Base-by-base conservation (phyloP, 2,113 vertebrate species). In the Dipodomys merriami region DNA sequence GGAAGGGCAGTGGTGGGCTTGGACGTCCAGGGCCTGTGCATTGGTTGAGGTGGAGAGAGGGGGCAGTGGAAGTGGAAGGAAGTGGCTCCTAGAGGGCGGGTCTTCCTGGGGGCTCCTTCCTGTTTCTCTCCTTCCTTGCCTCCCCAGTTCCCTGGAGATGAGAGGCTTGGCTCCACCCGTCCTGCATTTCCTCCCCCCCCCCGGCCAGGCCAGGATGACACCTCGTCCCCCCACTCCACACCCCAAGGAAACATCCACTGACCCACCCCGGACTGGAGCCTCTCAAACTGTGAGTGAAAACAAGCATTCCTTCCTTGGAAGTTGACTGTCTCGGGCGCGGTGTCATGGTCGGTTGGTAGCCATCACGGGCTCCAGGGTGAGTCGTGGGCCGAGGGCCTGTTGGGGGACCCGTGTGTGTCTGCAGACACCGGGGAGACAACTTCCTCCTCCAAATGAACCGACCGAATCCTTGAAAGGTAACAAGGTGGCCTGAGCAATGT, bases 171-270 rank as follows among this genome's bases (percentile, higher is more conserved):
- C 15, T 33, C 39, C 4, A 6, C 1, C 13, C 20, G 12, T 13
- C 53, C 53, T 16, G 53, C 4, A 13, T 57, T 10, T 4, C 80
- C 11, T 8, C 64, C 9, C 12, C 39, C 39, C 12, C 39, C 39
- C 25, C 0, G 20, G 29, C 2, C 25, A 6, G 10, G 11, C 27
- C 12, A 18, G 6, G 22, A 7, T 25, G 25, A 23, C 19, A 16
- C 12, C 53, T 18, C 12, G 53, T 57, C 15, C 12, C 62, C 62
- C 62, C 19, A 64, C 8, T 22, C 7, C 62, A 23, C 62, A 64
- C 62, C 62, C 62, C 62, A 64, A 64, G 8, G 62, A 20, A 23
- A 64, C 23, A 22, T 7, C 44, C 13, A 33, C 29, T 68, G 29
- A 39, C 10, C 5, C 8, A 7, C 12, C 7, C 5, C 0, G 23